Conservation (phyloP, 2,888 invertebrate species). For the Acrobasis suavella region DNA sequence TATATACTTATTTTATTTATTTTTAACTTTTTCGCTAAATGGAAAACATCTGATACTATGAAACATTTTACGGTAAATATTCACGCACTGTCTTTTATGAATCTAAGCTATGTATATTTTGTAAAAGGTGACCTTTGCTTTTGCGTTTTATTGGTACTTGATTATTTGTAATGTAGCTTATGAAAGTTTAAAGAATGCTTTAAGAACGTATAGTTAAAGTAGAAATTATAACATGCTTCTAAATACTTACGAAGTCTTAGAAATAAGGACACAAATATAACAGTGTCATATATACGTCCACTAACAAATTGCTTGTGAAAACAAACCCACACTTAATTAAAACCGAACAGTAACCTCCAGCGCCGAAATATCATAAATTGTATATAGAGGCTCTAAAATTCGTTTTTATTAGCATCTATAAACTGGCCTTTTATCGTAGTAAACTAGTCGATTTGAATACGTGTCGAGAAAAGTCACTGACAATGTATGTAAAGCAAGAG, state of each 20-base stretch:
- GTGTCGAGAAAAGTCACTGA: neutral
- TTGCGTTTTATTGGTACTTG: no score
- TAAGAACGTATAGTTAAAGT: no score
- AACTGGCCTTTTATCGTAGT: neutral
- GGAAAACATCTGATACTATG: no score
- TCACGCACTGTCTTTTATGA: no score
- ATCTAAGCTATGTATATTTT: no score
- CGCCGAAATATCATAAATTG: neutral
- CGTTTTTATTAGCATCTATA: neutral
- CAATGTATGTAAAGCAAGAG: neutral
- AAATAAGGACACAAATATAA: neutral
- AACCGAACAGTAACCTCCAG: neutral
- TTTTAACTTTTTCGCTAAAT: no score
- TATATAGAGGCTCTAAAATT: neutral
- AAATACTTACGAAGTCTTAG: neutral
- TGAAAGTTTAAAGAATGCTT: no score
- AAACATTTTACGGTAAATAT: no score
- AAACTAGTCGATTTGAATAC: neutral
- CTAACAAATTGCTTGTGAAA: neutral
- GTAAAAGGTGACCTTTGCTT: no score
- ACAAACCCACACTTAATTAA: neutral
- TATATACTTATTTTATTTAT: no score
- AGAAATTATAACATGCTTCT: no score
- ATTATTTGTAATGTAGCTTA: no score
- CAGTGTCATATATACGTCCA: neutral